phyloP scores from a whole-genome alignment of 2,797 vertebrate species.

The Notolabrus celidotus region DNA sequence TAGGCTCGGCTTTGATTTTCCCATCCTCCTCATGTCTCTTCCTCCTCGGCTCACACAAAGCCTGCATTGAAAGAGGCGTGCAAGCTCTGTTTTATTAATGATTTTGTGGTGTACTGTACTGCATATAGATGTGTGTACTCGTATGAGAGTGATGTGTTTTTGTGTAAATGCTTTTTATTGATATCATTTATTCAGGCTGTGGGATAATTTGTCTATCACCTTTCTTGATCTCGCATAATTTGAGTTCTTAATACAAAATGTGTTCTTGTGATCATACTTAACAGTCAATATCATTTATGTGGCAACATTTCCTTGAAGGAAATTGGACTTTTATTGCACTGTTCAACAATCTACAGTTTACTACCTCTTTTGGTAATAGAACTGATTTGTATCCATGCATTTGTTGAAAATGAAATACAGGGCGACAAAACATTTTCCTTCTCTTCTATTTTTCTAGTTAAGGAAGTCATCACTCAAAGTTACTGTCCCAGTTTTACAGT shows the following conservation, averaged over 20 bases:
- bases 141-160: neutral
- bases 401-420: neutral
- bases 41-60: constrained; percentile 66
- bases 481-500: constrained; percentile 1
- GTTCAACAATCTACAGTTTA: constrained; percentile 10
- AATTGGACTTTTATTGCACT: constrained; percentile 39
- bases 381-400: neutral
- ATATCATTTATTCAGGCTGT: constrained; percentile 21
- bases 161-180: constrained; percentile 7
- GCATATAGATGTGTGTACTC: constrained; percentile 4
- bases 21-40: constrained; percentile 61
- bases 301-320: constrained; percentile 14
- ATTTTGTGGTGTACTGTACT: constrained; percentile 15
- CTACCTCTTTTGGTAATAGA: neutral
- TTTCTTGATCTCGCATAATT: constrained; percentile 22
- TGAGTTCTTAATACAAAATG: neutral
- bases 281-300: constrained; percentile 18
- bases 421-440: neutral
- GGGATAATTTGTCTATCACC: neutral
- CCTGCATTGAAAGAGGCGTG: constrained; percentile 54
- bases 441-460: neutral
- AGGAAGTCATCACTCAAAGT: neutral
- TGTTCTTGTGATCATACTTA: constrained; percentile 37
- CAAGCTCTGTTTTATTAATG: constrained; percentile 25
- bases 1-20: constrained; percentile 80